phyloP scores from a whole-genome alignment of 53 echinoderm and acorn worm genomes.

The Astropecten irregularis region DNA sequence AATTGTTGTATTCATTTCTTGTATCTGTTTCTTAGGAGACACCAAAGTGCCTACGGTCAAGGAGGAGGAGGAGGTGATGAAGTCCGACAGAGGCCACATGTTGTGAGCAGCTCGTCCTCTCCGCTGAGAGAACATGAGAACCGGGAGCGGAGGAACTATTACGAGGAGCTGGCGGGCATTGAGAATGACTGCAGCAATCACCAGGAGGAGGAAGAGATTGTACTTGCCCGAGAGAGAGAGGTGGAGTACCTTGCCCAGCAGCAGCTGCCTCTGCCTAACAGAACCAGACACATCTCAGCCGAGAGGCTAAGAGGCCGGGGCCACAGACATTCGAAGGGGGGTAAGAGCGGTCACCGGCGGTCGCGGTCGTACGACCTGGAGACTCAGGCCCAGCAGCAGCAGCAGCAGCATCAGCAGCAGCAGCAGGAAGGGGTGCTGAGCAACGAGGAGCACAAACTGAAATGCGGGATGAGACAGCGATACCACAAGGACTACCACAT shows the following conservation, averaged over 20 bases:
- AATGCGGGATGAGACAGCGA: slow-evolving; percentile 53
- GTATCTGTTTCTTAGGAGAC: too few relatives aligned
- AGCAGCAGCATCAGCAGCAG: too few relatives aligned
- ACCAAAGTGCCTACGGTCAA: slow-evolving; percentile 33
- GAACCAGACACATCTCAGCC: slow-evolving; percentile 38
- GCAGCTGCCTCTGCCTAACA: slow-evolving; percentile 18
- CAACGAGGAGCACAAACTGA: slow-evolving; percentile 48
- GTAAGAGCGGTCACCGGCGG: slow-evolving; percentile 51
- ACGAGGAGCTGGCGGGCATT: slow-evolving; percentile 91
- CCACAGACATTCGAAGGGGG: slow-evolving; percentile 59
- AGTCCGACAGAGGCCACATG: slow-evolving; percentile 10
- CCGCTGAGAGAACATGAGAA: slow-evolving; percentile 63
- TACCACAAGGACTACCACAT: slow-evolving; percentile 81
- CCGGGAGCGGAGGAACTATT: slow-evolving; percentile 83
- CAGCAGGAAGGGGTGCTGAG: slow-evolving; percentile 35
- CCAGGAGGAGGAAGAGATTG: slow-evolving; percentile 45
- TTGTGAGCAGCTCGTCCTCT: slow-evolving; percentile 11
- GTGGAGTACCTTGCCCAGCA: slow-evolving; percentile 19
- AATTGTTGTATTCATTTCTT: too few relatives aligned
- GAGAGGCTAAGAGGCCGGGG: slow-evolving; percentile 41
- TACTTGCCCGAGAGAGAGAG: slow-evolving; percentile 43
- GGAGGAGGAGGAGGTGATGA: slow-evolving; percentile 7
- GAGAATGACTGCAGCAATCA: slow-evolving; percentile 73
- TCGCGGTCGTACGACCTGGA: slow-evolving; percentile 61
- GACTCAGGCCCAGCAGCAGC: not conserved